Conservation (phyloP, 2,888 invertebrate genomes). For the Eretmocerus hayati region DNA sequence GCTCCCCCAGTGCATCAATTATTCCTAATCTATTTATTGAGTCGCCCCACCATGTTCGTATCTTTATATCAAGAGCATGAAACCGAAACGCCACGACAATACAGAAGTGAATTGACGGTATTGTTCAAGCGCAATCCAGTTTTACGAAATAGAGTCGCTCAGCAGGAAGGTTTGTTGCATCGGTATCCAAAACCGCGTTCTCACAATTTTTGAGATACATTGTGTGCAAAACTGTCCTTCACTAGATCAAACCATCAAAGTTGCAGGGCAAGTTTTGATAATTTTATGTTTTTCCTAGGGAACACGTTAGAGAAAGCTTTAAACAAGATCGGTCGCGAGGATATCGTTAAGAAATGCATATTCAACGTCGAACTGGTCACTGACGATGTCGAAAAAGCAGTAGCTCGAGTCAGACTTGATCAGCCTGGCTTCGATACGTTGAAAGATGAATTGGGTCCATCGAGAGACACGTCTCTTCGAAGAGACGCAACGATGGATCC, state of each 20-base stretch:
- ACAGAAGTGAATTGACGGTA: conserved; percentile 36
- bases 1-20: background rate
- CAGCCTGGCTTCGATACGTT: conserved; percentile 55
- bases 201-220: no score
- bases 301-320: conserved; percentile 71
- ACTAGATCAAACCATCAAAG: no score
- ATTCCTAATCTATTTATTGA: no score
- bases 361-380: conserved; percentile 70
- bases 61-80: conserved; percentile 40
- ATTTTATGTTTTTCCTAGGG: no score
- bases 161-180: conserved; percentile 30
- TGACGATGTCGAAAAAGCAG: conserved; percentile 58
- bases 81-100: conserved; percentile 30
- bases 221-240: no score
- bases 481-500: conserved; percentile 55
- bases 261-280: no score
- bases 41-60: conserved; percentile 41
- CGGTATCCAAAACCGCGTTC: no score
- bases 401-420: conserved; percentile 52
- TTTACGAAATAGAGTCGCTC: conserved; percentile 23
- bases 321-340: conserved; percentile 69
- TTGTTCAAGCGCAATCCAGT: conserved; percentile 32
- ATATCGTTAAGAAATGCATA: conserved; percentile 71
- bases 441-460: conserved; percentile 68
- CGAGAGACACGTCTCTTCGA: conserved; percentile 65